Percentiles rank a stretch among this genome's conserved stretches.
Evolutionary conservation across 2,113 vertebrate species (phyloP).

Genomic region (Malurus cyaneus): DNA sequence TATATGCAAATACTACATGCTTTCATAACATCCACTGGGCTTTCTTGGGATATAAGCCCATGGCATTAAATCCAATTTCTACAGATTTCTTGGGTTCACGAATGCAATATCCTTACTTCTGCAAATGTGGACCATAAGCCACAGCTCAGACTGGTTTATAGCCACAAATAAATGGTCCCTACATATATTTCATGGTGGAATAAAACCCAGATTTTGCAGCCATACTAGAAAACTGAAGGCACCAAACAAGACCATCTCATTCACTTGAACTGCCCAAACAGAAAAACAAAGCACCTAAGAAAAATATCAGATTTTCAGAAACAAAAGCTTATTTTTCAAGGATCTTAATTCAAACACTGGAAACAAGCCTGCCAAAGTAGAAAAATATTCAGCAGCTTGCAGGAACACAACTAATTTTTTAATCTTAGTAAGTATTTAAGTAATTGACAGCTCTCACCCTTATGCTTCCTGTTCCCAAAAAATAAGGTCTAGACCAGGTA

Average conservation of each 20-base stretch:
- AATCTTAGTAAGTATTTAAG: neutral
- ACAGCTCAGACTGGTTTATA: neutral
- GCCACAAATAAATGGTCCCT: neutral
- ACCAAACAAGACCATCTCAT: neutral
- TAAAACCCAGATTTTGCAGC: neutral
- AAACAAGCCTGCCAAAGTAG: neutral
- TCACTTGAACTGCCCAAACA: neutral
- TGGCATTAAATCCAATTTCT: neutral
- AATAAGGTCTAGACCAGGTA: constrained; percentile 98
- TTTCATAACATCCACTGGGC: neutral
- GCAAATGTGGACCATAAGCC: neutral
- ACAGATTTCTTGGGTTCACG: neutral
- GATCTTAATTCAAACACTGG: neutral
- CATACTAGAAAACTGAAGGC: neutral
- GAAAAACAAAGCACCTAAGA: neutral
- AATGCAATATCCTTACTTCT: neutral
- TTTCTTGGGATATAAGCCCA: neutral
- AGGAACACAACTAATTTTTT: neutral
- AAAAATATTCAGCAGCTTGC: neutral
- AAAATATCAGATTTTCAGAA: neutral
- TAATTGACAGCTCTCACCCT: constrained; percentile 78
- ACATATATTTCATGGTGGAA: neutral
- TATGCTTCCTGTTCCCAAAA: constrained; percentile 98
- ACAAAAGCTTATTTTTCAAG: neutral
- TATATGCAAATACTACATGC: neutral